These are phyloP conservation scores for Saccostrea glomerata DNA, from an alignment of 1,140 invertebrate species.

Conservation along the genomic window DNA sequence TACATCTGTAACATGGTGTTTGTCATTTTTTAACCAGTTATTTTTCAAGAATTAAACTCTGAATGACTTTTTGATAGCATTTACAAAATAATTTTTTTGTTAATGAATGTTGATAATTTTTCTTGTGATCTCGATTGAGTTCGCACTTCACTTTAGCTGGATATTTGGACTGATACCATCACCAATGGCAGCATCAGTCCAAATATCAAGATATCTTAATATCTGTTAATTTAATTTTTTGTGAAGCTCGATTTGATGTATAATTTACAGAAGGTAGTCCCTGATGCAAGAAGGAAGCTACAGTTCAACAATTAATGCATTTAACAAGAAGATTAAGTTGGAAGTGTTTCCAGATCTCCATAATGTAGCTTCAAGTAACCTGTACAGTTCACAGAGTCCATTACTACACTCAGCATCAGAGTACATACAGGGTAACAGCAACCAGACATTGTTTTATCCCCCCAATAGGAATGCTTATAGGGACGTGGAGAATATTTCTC, in stretches of 20 bases:
- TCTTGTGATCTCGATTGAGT: too few relatives aligned
- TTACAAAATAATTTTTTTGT: too few relatives aligned
- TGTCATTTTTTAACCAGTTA: too few relatives aligned
- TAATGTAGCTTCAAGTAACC: constrained; percentile 71
- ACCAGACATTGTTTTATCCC: constrained; percentile 64
- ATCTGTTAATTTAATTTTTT: too few relatives aligned
- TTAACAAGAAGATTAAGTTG: constrained; percentile 75
- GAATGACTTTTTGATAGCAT: too few relatives aligned
- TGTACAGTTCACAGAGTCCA: constrained; percentile 56
- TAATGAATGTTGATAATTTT: too few relatives aligned
- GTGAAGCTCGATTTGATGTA: background rate
- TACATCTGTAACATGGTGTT: too few relatives aligned
- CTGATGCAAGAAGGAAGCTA: constrained; percentile 76
- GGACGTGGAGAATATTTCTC: constrained; percentile 73
- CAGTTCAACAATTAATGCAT: constrained; percentile 72
- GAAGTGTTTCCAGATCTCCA: constrained; percentile 68
- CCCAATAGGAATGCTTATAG: constrained; percentile 69
- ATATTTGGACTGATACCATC: too few relatives aligned
- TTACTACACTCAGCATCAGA: constrained; percentile 52
- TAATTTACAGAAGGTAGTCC: constrained; percentile 41
- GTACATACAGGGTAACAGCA: constrained; percentile 47
- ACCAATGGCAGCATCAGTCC: too few relatives aligned
- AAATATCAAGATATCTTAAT: too few relatives aligned
- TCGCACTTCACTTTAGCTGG: too few relatives aligned
- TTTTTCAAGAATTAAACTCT: too few relatives aligned